Evolutionary conservation across 1,140 invertebrate species (phyloP).

Genomic region (Campodea augens): DNA sequence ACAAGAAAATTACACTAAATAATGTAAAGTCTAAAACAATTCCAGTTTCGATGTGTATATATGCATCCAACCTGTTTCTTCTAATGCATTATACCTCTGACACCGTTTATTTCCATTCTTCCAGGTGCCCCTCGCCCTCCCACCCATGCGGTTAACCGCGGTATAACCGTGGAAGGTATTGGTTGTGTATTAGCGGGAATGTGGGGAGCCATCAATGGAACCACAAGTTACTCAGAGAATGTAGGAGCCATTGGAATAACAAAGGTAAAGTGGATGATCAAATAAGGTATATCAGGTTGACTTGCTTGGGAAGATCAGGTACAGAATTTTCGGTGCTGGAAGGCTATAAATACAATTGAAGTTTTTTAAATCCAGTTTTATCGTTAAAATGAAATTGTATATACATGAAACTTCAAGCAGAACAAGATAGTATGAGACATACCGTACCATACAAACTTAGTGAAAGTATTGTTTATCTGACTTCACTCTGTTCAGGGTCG

Average conservation of each 20-base stretch:
- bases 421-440: neutral
- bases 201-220: conserved; percentile 66
- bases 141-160: conserved; percentile 66
- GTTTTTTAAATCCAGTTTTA: neutral
- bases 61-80: neutral
- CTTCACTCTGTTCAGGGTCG: no score
- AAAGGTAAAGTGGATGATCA: conserved; percentile 27
- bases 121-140: conserved; percentile 58
- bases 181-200: conserved; percentile 62
- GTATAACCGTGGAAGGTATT: conserved; percentile 62
- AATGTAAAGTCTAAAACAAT: neutral
- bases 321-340: conserved; percentile 9
- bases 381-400: neutral
- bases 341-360: neutral
- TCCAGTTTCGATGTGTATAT: neutral
- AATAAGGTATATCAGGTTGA: neutral
- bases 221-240: conserved; percentile 75
- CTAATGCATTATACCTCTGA: conserved; percentile 5
- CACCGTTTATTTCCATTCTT: conserved; percentile 4
- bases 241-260: conserved; percentile 65
- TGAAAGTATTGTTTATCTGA: no score
- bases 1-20: conserved; percentile 3
- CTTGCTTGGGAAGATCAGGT: no score
- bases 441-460: neutral
- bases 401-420: neutral